These are phyloP conservation scores for Asarcornis scutulata DNA, from an alignment of 2,113 vertebrate genomes.

Conservation along the genomic window DNA sequence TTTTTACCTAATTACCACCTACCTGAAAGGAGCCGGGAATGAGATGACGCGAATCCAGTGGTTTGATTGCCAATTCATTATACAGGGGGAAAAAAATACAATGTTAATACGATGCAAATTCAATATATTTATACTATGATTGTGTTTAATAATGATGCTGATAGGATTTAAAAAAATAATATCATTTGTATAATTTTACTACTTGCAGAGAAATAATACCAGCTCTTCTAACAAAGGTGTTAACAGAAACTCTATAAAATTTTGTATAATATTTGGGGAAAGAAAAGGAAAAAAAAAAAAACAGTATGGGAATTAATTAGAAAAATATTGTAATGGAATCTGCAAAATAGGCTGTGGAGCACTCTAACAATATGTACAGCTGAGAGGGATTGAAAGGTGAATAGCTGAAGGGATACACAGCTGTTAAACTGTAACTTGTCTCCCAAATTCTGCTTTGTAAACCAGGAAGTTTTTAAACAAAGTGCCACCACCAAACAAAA, in stretches of 20 bases:
- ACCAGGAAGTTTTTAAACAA: background rate
- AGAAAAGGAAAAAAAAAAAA: background rate
- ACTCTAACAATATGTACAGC: background rate
- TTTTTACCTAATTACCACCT: background rate
- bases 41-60: background rate
- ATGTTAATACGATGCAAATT: background rate
- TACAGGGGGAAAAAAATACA: background rate
- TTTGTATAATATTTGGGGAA: background rate
- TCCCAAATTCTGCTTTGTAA: background rate
- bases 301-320: background rate
- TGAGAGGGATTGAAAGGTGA: background rate
- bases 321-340: background rate
- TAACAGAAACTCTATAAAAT: background rate
- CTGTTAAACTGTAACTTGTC: background rate
- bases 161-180: background rate
- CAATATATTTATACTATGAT: background rate
- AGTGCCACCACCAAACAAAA: background rate
- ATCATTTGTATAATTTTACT: background rate
- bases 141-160: background rate
- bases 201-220: background rate
- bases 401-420: background rate
- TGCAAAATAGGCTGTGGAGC: background rate
- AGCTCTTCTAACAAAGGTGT: background rate
- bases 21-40: background rate
- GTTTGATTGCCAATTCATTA: background rate